A percentile compares a stretch with the other conserved stretches of the same genome.
phyloP scores from a whole-genome alignment of 1,140 invertebrate genomes.

The Artemia franciscana region DNA sequence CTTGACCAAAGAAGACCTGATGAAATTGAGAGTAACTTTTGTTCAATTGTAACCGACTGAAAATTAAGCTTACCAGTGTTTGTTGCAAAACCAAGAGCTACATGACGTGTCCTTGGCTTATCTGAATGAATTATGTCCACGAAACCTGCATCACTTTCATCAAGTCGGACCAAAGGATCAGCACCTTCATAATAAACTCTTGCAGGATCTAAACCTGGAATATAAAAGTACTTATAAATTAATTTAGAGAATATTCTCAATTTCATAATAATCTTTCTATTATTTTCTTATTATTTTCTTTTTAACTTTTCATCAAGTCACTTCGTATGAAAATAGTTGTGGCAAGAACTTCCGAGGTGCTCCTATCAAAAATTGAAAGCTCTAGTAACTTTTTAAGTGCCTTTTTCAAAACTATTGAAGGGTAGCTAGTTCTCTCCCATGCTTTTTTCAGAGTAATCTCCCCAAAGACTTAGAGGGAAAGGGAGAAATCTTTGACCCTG shows the following conservation, averaged over 20 bases:
- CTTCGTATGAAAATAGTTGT: neutral
- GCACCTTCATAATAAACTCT: constrained; percentile 35
- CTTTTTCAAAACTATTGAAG: too few relatives aligned
- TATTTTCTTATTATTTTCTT: constrained; percentile 3
- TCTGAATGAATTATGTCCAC: constrained; percentile 30
- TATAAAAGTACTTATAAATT: neutral
- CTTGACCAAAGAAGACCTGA: too few relatives aligned
- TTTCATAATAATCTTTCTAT: neutral
- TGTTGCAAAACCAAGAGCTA: constrained; percentile 19
- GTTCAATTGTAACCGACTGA: too few relatives aligned
- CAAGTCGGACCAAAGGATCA: constrained; percentile 20
- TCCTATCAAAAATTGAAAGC: too few relatives aligned
- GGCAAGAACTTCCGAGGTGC: too few relatives aligned
- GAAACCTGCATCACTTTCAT: constrained; percentile 23
- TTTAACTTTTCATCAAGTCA: neutral
- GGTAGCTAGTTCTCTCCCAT: too few relatives aligned
- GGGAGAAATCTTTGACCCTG: too few relatives aligned
- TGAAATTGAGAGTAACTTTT: too few relatives aligned
- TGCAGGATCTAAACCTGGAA: constrained; percentile 37
- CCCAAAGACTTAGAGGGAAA: too few relatives aligned
- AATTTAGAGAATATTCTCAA: neutral
- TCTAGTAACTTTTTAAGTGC: too few relatives aligned
- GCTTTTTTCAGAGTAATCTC: too few relatives aligned
- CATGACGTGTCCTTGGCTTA: constrained; percentile 17
- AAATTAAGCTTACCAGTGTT: constrained; percentile 23